Conservation (phyloP, 1,140 invertebrate genomes). For the Drosophila kikkawai region DNA sequence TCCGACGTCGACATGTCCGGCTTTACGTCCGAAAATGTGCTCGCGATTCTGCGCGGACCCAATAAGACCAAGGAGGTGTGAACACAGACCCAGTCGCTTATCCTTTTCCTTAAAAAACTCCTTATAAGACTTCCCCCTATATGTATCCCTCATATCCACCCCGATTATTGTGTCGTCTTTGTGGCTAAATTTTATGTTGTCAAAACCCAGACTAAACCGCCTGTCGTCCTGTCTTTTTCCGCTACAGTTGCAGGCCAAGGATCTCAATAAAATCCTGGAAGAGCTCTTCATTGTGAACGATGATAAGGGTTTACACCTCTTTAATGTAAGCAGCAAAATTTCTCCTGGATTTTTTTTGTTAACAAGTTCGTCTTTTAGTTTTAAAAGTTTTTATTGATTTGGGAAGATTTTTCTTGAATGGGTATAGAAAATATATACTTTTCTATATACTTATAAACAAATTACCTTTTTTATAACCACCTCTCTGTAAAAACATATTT, state of each 20-base stretch:
- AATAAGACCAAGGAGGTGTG: slow-evolving; percentile 56
- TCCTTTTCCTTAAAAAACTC: neutral
- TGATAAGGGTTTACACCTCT: slow-evolving; percentile 59
- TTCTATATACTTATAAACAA: no score
- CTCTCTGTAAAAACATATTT: neutral
- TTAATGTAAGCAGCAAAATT: slow-evolving; percentile 68
- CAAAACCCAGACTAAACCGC: slow-evolving; percentile 50
- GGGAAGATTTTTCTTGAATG: neutral
- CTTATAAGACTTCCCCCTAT: neutral
- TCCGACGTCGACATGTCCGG: slow-evolving; percentile 23
- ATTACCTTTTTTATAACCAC: neutral
- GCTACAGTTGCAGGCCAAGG: slow-evolving; percentile 60
- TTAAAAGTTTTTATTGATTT: neutral
- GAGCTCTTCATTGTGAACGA: slow-evolving; percentile 57
- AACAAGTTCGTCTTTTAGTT: neutral
- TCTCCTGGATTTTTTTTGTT: neutral
- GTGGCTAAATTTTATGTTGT: slow-evolving; percentile 24
- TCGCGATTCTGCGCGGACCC: slow-evolving; percentile 37
- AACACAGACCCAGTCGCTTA: slow-evolving; percentile 13
- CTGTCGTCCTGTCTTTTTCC: slow-evolving; percentile 34
- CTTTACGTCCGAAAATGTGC: slow-evolving; percentile 53
- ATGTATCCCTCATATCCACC: neutral
- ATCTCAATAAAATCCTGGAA: slow-evolving; percentile 40
- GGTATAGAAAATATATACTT: no score
- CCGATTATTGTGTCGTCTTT: slow-evolving; percentile 20